Evolutionary conservation across 2,797 vertebrate genomes (phyloP), one percentile per base, ranked within the genome.

Genomic region (Vipera latastei): DNA sequence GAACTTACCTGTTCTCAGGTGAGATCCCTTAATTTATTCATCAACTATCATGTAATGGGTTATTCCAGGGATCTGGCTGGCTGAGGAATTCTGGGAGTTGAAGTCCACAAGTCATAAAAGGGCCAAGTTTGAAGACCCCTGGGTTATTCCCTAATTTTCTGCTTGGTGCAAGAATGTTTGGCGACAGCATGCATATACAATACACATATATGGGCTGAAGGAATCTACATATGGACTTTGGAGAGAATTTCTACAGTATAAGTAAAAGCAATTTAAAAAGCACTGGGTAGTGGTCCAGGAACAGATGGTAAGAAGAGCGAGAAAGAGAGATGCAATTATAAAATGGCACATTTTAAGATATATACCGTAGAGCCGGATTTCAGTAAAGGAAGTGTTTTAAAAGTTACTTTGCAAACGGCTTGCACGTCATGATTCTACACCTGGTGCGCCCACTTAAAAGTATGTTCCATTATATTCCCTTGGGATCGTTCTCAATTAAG

Each of bases 181-280:
- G 5, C 14, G 28, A 55, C n/a, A 69, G 12, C 0, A 2, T n/a
- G 63, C 13, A 16, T 69, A 6, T 32, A 28, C 4, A 26, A 53
- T 28, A 55, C 16, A 26, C 3, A 48, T 89, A 94, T 93, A 93
- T 90, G 93, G 90, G 94, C 3, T 88, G 93, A 95, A 95, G 94
- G 95, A 88, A 94, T 92, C 94, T 95, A 69, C 90, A 69, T 1
- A 22, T 92, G 89, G 90, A 93, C 94, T 94, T 94, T 92, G n/a
- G 73, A 86, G 95, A 95, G 94, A 13, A 14, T 93, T 93, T 96
- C 26, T 0, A 0, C 94, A 93, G 94, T 69, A 69, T 38, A 73
- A 73, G 92, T 94, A 55, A 93, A 44, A 0, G 92, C 93, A 94
- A 96, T 97, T 96, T 96, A 95, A 91, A 90, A 92, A 91, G 90